These are phyloP conservation scores for Liparis tanakae DNA, from an alignment of 2,797 vertebrate genomes.

Conservation along the genomic window DNA sequence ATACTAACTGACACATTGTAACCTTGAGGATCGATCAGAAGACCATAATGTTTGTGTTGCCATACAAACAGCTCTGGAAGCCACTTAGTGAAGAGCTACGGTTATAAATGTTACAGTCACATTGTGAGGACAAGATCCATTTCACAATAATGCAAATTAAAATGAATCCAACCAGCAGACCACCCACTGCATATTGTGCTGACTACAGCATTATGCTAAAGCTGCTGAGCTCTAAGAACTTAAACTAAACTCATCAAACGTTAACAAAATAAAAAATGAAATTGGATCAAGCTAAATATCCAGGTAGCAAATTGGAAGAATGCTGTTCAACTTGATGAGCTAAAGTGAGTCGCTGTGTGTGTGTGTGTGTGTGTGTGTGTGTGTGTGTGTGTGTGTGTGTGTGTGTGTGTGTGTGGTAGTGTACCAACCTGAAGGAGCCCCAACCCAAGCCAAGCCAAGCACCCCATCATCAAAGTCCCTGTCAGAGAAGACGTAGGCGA, in stretches of 20 bases:
- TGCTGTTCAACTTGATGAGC: not conserved
- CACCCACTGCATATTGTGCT: not conserved
- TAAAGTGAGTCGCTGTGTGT: not conserved
- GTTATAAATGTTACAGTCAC: not conserved
- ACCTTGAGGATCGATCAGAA: too few relatives aligned
- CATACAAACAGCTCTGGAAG: not conserved
- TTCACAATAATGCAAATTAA: not conserved
- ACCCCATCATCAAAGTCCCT: constrained; percentile 98
- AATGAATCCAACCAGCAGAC: not conserved
- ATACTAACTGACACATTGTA: too few relatives aligned
- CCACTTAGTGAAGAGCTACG: not conserved
- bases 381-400: too few relatives aligned
- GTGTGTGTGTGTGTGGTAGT: not conserved
- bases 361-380: too few relatives aligned
- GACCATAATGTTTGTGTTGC: too few relatives aligned
- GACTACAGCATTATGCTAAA: not conserved
- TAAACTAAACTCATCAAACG: not conserved
- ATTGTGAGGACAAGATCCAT: not conserved
- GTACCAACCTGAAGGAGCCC: constrained; percentile 90
- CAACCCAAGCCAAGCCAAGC: constrained; percentile 97
- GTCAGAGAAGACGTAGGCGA: constrained; percentile 98
- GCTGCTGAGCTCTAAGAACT: not conserved
- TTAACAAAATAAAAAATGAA: not conserved
- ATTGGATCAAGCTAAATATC: not conserved
- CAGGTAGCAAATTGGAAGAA: not conserved